Evolutionary conservation across 2,888 invertebrate genomes (phyloP).

Genomic region (Prosopocoilus inquinatus): DNA sequence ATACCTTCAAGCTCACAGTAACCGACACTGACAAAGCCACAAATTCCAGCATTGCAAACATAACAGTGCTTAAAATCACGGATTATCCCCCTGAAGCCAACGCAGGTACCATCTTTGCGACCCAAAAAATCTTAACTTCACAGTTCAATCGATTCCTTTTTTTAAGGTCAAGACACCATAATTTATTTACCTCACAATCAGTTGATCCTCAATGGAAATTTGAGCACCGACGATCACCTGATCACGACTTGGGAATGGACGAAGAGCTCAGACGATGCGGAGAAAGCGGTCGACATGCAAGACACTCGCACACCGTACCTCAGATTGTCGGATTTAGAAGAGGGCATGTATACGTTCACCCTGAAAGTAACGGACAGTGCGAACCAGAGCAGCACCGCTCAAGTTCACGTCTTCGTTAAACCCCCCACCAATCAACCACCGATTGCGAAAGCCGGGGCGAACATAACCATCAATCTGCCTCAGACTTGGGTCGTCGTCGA

Average conservation of each 20-base stretch:
- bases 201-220: constrained; percentile 75
- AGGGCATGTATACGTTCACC: constrained; percentile 92
- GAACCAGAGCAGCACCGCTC: constrained; percentile 80
- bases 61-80: constrained; percentile 84
- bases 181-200: constrained; percentile 84
- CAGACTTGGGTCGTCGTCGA: constrained; percentile 78
- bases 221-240: constrained; percentile 90
- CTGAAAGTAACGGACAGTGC: constrained; percentile 90
- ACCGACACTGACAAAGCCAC: constrained; percentile 87
- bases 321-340: constrained; percentile 82
- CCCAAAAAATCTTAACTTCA: neutral
- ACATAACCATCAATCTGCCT: constrained; percentile 76
- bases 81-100: constrained; percentile 96
- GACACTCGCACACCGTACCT: constrained; percentile 88
- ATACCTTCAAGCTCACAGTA: constrained; percentile 86
- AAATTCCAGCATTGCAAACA: constrained; percentile 83
- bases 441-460: constrained; percentile 64
- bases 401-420: constrained; percentile 86
- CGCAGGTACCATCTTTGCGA: no score
- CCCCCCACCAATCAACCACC: constrained; percentile 85
- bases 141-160: neutral
- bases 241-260: constrained; percentile 96
- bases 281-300: constrained; percentile 94
- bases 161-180: constrained; percentile 77
- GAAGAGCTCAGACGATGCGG: constrained; percentile 81